Base-by-base conservation (phyloP, 1,140 invertebrate species). In the Centruroides sculpturatus region DNA sequence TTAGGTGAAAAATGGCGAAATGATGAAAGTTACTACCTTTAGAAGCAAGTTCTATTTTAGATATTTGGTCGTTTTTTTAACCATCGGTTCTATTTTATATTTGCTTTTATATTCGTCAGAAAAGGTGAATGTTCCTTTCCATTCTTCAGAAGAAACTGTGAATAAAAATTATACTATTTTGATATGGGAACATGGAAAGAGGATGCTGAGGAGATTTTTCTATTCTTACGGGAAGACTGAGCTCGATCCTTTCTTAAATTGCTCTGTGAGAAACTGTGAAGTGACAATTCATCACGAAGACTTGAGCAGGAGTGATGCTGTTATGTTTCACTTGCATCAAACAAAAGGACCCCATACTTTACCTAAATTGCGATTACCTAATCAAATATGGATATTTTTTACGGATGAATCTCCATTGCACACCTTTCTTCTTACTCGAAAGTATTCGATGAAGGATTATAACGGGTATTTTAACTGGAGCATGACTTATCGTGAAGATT, bases 391-490 rank as follows among this genome's bases (percentile, higher is more conserved):
- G 67, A 60, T 69, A 23, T 68, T 68, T 41, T 65, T 67, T 36
- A 68, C 66, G 3, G 67, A 68, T 47, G 68, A 69, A 57, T 61
- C 63, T 47, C 65, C 67, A 0, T 55, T 41, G 10, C 65, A 69
- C 65, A 1, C 49, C 66, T 10, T 73, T 76, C 8, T 63, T 79
- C 36, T 79, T 76, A 0, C 59, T 52, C 51, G 35, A 53, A 60
- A 46, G 49, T 64, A 64, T 34, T 69, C 68, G 23, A 62, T 81
- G 46, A 68, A 67, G 4, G 66, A 77, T 46, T 81, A 81, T 58
- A 75, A 81, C 57, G 7, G 66, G 0, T 53, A 66, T 41, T 86
- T 87, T 67, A 86, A 87, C 69, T 86, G 84, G 84, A 85, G 84
- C 2, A 86, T 87, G 84, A 82, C 79, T 3, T 87, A 86, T 66